A percentile compares a stretch with the other conserved stretches of the same genome.
Conservation (phyloP, 2,888 invertebrate species). For the Cynaeus angustus region DNA sequence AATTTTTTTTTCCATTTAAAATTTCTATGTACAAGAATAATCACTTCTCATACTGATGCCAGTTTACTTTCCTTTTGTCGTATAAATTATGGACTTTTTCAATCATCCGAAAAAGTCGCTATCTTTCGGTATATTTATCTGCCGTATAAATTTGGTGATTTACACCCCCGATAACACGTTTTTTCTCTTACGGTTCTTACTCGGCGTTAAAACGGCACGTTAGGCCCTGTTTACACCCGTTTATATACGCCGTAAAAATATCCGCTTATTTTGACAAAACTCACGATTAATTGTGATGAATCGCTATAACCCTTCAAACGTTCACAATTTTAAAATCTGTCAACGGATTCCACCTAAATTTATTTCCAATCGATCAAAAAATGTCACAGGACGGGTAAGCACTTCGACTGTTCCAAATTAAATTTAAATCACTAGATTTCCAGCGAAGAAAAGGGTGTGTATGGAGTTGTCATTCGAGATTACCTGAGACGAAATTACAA, state of each 20-base stretch:
- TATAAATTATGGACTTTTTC: no score
- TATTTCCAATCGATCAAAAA: constrained; percentile 44
- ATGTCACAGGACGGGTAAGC: constrained; percentile 29
- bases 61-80: no score
- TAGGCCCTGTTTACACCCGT: constrained; percentile 5
- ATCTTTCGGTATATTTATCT: no score
- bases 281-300: constrained; percentile 49
- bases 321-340: constrained; percentile 34
- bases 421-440: constrained; percentile 21
- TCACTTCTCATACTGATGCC: no score
- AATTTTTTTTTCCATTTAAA: no score
- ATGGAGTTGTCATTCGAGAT: constrained; percentile 42
- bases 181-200: no score
- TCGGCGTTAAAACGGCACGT: neutral
- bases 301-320: constrained; percentile 35
- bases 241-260: no score
- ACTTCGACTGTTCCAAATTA: constrained; percentile 31
- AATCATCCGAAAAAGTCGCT: no score
- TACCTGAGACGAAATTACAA: constrained; percentile 52
- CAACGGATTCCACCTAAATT: constrained; percentile 33
- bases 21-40: no score
- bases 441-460: constrained; percentile 31
- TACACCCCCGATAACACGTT: neutral
- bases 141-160: no score
- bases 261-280: constrained; percentile 41